A percentile compares a stretch with the other conserved stretches of the same genome.
Conservation (phyloP, 2,888 invertebrate genomes). For the Caenorhabditis japonica region DNA sequence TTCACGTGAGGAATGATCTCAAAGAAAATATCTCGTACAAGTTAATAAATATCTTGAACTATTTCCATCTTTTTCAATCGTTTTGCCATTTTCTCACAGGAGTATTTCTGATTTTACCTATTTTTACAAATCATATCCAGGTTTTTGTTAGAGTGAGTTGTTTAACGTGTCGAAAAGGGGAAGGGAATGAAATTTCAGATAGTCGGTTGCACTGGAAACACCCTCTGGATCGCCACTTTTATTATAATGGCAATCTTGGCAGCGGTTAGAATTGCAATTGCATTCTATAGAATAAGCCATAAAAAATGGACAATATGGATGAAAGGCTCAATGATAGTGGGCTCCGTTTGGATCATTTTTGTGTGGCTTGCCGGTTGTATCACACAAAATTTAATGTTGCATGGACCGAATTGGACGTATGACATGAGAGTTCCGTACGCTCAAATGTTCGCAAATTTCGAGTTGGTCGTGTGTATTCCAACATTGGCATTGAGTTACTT, state of each 20-base stretch:
- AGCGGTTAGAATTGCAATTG: neutral
- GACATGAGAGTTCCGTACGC: neutral
- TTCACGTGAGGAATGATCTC: slow-evolving; percentile 9
- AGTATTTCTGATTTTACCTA: slow-evolving; percentile 1
- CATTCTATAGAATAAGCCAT: neutral
- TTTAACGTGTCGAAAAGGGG: too few species aligned
- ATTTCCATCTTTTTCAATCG: neutral
- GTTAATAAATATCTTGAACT: slow-evolving; percentile 2
- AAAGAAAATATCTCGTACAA: slow-evolving; percentile 5
- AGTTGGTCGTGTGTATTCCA: neutral
- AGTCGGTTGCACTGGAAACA: slow-evolving; percentile 9
- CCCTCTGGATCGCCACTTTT: slow-evolving; percentile 6
- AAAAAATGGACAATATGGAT: neutral
- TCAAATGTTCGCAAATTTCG: neutral
- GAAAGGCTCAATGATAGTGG: neutral
- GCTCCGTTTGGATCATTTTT: neutral
- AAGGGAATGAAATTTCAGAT: slow-evolving; percentile 12
- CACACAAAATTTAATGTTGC: neutral
- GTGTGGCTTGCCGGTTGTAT: slow-evolving; percentile 1
- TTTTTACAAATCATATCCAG: neutral
- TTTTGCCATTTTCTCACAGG: slow-evolving; percentile 4
- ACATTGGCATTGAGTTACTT: neutral
- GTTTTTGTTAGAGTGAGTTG: slow-evolving; percentile 8
- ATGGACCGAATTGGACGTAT: slow-evolving; percentile 9
- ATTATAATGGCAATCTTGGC: slow-evolving; percentile 4